Conservation (phyloP, 1,140 invertebrate genomes). For the Drosophila tropicalis region DNA sequence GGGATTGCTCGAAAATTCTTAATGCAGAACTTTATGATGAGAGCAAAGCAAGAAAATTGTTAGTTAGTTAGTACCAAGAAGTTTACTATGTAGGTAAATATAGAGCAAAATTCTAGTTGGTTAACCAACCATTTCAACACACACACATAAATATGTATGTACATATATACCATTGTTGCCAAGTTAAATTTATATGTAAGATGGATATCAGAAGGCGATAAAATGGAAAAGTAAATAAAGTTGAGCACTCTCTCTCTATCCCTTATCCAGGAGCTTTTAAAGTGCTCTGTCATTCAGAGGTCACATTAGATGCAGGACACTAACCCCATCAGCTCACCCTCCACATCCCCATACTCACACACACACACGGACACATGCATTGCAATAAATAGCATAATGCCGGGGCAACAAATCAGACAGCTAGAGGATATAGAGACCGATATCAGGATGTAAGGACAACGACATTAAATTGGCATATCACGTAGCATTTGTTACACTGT, state of each 20-base stretch:
- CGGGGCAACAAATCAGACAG: conserved; percentile 3
- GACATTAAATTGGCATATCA: conserved; percentile 7
- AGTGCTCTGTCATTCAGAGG: conserved; percentile 58
- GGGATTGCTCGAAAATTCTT: too few species aligned
- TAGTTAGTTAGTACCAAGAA: background rate
- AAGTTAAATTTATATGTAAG: background rate
- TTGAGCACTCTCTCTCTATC: background rate
- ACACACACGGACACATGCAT: conserved; percentile 9
- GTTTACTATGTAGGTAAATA: too few species aligned
- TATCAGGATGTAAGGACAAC: background rate
- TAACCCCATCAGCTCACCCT: background rate
- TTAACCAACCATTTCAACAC: too few species aligned
- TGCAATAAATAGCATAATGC: background rate
- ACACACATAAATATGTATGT: too few species aligned
- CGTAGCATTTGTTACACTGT: background rate
- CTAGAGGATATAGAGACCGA: background rate
- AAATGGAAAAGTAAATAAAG: background rate
- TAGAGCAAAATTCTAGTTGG: too few species aligned
- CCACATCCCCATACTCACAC: conserved; percentile 4
- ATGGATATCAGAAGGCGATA: background rate
- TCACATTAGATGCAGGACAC: conserved; percentile 47
- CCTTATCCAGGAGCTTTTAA: conserved; percentile 16
- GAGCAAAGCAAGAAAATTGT: too few species aligned
- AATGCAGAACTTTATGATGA: too few species aligned
- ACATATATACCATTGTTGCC: too few species aligned